phyloP scores from a whole-genome alignment of 1,140 invertebrate species.

The Babylonia areolata region DNA sequence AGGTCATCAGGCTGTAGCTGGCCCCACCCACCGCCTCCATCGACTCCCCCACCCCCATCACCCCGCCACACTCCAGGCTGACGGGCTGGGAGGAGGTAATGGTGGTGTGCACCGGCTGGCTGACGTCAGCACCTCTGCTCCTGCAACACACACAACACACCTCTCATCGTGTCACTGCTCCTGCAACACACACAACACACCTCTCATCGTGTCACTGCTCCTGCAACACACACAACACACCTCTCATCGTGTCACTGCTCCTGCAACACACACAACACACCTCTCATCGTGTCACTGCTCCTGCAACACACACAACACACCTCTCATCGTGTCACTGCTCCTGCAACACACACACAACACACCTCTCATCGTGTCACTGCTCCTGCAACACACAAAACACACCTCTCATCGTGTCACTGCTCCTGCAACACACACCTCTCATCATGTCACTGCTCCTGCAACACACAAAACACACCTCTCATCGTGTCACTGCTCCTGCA shows the following conservation, averaged over 20 bases:
- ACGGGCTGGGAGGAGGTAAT: not conserved
- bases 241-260: too few species aligned
- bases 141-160: not conserved
- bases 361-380: too few species aligned
- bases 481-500: too few species aligned
- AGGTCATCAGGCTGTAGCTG: slow-evolving; percentile 32
- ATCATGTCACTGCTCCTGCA: too few species aligned
- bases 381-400: too few species aligned
- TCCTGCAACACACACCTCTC: too few species aligned
- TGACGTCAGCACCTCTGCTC: not conserved
- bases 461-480: too few species aligned
- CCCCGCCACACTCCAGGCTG: slow-evolving; percentile 5
- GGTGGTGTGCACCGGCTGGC: not conserved
- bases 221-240: not conserved
- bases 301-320: not conserved
- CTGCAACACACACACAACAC: too few species aligned
- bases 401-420: too few species aligned
- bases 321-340: too few species aligned
- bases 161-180: not conserved
- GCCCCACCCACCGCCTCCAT: slow-evolving; percentile 2
- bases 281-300: too few species aligned
- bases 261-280: too few species aligned
- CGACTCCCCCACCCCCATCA: not conserved
- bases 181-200: not conserved
- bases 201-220: not conserved